Evolutionary conservation across 2,113 vertebrate genomes (phyloP).

Genomic region (Dryoscopus gambensis): DNA sequence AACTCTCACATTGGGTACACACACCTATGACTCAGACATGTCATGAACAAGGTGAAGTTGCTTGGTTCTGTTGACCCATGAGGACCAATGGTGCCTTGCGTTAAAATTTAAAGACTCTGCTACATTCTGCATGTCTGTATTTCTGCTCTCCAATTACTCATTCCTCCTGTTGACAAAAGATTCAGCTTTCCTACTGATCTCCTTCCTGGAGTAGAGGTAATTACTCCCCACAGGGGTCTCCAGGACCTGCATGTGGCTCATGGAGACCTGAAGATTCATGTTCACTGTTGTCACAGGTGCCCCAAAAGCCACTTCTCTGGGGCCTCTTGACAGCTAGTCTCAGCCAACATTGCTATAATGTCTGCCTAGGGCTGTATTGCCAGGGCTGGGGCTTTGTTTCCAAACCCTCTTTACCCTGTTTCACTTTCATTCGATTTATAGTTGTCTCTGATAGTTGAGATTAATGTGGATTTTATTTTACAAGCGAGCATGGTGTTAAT

Average conservation of each 20-base stretch:
- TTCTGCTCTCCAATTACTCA: background rate
- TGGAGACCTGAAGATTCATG: background rate
- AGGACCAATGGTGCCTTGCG: background rate
- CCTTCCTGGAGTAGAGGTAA: background rate
- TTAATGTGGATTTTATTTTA: constrained; percentile 52
- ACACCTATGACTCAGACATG: background rate
- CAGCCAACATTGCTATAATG: background rate
- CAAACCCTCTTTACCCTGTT: background rate
- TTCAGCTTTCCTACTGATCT: background rate
- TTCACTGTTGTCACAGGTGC: background rate
- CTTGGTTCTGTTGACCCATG: background rate
- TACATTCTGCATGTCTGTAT: background rate
- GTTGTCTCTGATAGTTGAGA: constrained; percentile 4
- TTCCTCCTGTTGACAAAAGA: background rate
- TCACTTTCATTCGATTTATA: constrained; percentile 10
- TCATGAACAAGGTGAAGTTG: background rate
- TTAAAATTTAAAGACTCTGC: background rate
- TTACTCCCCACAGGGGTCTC: background rate
- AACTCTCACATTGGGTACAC: background rate
- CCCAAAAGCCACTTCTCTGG: background rate
- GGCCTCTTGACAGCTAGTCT: background rate
- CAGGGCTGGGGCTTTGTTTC: background rate
- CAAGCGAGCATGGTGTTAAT: background rate
- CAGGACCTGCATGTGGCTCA: background rate
- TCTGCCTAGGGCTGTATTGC: background rate